Percentiles rank a stretch among this genome's conserved stretches.
These are phyloP conservation scores for Corvus hawaiiensis DNA, from an alignment of 2,113 vertebrate species.

Conservation along the genomic window DNA sequence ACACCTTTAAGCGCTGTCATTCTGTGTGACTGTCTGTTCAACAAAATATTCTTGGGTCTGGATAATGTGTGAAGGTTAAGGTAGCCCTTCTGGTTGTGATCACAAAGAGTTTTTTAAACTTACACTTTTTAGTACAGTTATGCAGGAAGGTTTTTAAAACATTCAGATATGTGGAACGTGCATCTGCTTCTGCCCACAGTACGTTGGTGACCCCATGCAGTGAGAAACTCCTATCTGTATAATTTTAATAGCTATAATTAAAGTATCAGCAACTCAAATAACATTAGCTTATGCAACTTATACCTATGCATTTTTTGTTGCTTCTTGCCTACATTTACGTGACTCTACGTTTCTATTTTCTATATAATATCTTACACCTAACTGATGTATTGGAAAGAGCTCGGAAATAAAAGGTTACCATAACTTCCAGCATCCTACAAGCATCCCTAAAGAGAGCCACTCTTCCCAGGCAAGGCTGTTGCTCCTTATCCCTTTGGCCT, in stretches of 20 bases:
- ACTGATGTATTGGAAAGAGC: not conserved
- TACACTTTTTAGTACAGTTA: not conserved
- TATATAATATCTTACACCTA: not conserved
- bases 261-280: not conserved
- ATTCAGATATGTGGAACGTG: not conserved
- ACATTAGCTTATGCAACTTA: not conserved
- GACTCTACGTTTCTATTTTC: not conserved
- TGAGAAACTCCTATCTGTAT: not conserved
- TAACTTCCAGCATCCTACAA: not conserved
- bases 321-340: fast-evolving
- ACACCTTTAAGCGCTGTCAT: not conserved
- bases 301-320: not conserved
- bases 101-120: not conserved
- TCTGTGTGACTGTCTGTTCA: not conserved
- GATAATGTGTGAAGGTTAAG: not conserved
- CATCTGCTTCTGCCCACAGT: not conserved
- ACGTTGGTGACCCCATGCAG: not conserved
- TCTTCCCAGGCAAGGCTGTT: not conserved
- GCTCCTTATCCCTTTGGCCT: not conserved
- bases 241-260: not conserved
- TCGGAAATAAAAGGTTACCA: not conserved
- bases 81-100: not conserved
- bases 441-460: not conserved
- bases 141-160: not conserved
- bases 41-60: not conserved